phyloP scores from a whole-genome alignment of 2,113 vertebrate genomes.

The Tyto alba region DNA sequence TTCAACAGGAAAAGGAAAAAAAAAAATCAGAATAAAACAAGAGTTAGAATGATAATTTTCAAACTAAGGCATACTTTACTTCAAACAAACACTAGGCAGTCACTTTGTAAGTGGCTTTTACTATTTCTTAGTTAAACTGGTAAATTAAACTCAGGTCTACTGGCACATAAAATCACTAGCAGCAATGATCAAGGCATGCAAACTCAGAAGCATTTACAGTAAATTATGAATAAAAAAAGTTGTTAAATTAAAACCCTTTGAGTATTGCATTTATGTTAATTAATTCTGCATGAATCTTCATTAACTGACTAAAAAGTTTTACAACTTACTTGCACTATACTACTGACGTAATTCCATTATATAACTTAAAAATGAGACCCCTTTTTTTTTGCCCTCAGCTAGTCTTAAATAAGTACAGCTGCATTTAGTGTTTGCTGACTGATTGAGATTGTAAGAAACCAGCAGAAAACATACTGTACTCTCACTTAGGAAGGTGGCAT shows the following conservation, averaged over 20 bases:
- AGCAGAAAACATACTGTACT: conserved; percentile 27
- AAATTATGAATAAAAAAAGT: conserved; percentile 78
- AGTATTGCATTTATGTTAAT: conserved; percentile 77
- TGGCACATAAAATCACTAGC: conserved; percentile 86
- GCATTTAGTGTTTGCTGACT: conserved; percentile 37
- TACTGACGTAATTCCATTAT: conserved; percentile 52
- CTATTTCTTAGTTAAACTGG: conserved; percentile 76
- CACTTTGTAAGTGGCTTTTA: conserved; percentile 85
- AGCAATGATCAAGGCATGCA: conserved; percentile 87
- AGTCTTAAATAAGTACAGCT: conserved; percentile 26
- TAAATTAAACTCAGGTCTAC: conserved; percentile 84
- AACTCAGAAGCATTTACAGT: conserved; percentile 86
- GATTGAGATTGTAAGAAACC: conserved; percentile 34
- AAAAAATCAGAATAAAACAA: neutral
- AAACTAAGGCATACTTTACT: conserved; percentile 68
- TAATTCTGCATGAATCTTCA: conserved; percentile 68
- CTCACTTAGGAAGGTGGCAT: conserved; percentile 37
- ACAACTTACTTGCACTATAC: conserved; percentile 61
- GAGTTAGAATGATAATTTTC: conserved; percentile 40
- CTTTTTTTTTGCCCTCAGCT: conserved; percentile 1
- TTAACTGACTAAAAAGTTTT: conserved; percentile 65
- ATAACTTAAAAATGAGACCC: conserved; percentile 40
- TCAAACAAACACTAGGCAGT: conserved; percentile 75
- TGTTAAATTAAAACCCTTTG: conserved; percentile 83
- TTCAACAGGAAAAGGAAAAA: conserved; percentile 40